Percentiles rank a stretch among this genome's conserved stretches.
Evolutionary conservation across 2,113 vertebrate species (phyloP).

Genomic region (Crypturellus undulatus): DNA sequence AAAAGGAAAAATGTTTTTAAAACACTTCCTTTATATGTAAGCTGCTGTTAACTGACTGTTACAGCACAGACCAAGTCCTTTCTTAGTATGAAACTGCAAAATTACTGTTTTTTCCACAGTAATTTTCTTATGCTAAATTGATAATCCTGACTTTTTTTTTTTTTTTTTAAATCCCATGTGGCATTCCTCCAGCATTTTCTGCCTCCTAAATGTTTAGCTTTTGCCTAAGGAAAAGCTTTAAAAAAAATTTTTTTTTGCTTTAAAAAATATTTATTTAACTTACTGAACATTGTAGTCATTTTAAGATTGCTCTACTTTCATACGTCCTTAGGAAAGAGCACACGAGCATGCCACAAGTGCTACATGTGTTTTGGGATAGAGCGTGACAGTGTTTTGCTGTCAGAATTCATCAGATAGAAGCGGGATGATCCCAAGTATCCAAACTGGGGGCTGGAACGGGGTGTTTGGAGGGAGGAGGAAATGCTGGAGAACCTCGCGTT

Average conservation of each 20-base stretch:
- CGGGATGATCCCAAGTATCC: neutral
- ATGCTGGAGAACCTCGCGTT: rapidly evolving
- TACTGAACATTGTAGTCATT: neutral
- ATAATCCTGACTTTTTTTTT: neutral
- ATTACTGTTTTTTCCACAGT: neutral
- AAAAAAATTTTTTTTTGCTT: neutral
- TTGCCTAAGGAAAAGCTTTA: neutral
- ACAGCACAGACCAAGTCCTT: neutral
- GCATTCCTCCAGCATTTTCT: neutral
- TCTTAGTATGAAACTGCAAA: neutral
- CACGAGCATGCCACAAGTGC: neutral
- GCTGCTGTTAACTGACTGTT: neutral
- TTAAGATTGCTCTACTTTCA: neutral
- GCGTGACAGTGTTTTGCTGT: rapidly evolving
- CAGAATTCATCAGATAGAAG: neutral
- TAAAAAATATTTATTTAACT: neutral
- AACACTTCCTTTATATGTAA: neutral
- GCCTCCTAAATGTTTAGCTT: neutral
- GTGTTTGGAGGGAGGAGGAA: neutral
- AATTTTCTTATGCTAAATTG: neutral
- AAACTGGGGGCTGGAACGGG: neutral
- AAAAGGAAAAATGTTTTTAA: neutral
- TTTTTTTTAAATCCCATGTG: neutral
- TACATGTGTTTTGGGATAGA: neutral
- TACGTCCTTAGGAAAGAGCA: no score